Evolutionary conservation across 2,888 invertebrate genomes (phyloP), one percentile per base, ranked within the genome.

Genomic region (Hypolimnas misippus): DNA sequence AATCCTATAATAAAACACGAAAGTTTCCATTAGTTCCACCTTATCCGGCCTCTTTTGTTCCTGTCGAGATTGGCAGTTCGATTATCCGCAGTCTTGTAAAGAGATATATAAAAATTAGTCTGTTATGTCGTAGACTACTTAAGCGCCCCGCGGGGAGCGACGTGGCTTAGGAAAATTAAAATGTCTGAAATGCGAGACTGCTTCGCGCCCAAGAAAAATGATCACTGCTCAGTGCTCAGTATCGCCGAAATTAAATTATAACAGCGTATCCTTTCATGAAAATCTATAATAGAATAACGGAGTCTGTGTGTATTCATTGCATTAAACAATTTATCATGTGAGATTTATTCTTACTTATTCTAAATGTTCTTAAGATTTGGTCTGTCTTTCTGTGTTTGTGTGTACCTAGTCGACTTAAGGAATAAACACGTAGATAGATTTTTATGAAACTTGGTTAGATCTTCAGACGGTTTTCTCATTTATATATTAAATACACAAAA

Each of bases 21-120:
- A 78, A 84, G 76, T 79, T 82, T 76, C 73, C 77, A 79, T 76
- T 83, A 83, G 83, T 82, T 82, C 73, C 68, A 67, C 72, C 74
- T 73, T 73, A 70, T 73, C 71, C 70, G 70, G 67, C 75, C 73
- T 78, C 74, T 84, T 84, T 88, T 89, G 86, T 87, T 82, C 83
- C 67, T 69, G 75, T 74, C 78, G 70, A 83, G 90, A 90, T 90
- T 90, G 91, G 88, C 91, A 90, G 86, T 87, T 91, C 89, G 89
- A 90, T 91, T 90, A 90, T 89, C 85, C 84, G 73, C 71, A 71
- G 76, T 82, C 79, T 76, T 77, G 78, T 78, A 88, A 89, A 90
- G 89, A 81, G 84, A 81, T 78, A 79, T 78, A 85, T 85, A 89
- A 89, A 87, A 90, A 88, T 87, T 87, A 82, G 86, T 82, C 83